These are phyloP conservation scores for Nomada fabriciana DNA, from an alignment of 2,888 invertebrate species.

Conservation along the genomic window DNA sequence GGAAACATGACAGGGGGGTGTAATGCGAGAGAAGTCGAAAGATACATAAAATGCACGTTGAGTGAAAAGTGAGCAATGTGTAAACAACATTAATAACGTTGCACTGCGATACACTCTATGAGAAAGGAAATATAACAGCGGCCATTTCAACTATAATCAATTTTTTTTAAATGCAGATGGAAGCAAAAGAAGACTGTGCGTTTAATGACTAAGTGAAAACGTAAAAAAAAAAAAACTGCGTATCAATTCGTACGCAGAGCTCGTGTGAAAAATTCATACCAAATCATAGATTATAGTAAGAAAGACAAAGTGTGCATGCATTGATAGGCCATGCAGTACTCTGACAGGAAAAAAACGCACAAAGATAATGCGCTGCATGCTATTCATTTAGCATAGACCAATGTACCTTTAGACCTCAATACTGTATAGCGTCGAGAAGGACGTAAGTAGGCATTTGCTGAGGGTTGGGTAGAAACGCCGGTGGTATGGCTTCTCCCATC, in stretches of 20 bases:
- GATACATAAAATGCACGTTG: conserved; percentile 26
- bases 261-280: conserved; percentile 22
- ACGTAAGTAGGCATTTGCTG: conserved; percentile 87
- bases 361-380: conserved; percentile 74
- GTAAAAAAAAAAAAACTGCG: not conserved
- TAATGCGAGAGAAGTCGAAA: conserved; percentile 34
- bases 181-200: conserved; percentile 28
- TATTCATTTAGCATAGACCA: conserved; percentile 80
- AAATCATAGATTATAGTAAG: conserved; percentile 50
- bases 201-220: conserved; percentile 22
- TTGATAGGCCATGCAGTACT: conserved; percentile 67
- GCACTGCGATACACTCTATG: conserved; percentile 3
- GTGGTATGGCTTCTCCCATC: conserved; percentile 84
- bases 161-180: not conserved
- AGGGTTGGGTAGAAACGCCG: conserved; percentile 86
- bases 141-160: not conserved
- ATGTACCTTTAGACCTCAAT: conserved; percentile 86
- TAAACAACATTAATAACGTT: conserved; percentile 15
- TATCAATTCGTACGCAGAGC: not conserved
- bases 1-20: not conserved
- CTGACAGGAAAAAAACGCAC: conserved; percentile 58
- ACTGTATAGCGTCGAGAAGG: conserved; percentile 88
- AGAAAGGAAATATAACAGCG: conserved; percentile 4
- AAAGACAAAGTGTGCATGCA: conserved; percentile 65
- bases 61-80: not conserved